Evolutionary conservation across 2,797 vertebrate species (phyloP).

Genomic region (Acanthis flammea): DNA sequence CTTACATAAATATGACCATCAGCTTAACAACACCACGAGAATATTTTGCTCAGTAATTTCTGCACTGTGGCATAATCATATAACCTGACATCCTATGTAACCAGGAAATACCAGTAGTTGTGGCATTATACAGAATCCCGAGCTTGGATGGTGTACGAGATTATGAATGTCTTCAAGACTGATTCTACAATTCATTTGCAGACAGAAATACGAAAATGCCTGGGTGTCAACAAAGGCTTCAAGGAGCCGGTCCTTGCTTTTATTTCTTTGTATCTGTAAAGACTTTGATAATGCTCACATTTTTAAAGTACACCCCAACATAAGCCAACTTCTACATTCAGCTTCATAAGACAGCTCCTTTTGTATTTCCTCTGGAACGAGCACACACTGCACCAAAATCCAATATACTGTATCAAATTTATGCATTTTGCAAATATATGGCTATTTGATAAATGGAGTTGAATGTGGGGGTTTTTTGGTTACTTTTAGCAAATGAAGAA

Average conservation of each 20-base stretch:
- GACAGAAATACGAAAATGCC: neutral
- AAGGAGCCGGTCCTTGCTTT: neutral
- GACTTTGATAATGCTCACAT: neutral
- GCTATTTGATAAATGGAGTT: conserved; percentile 18
- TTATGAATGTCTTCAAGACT: neutral
- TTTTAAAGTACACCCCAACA: neutral
- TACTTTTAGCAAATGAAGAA: conserved; percentile 7
- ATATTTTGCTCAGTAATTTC: neutral
- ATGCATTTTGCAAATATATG: conserved; percentile 45
- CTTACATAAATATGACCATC: neutral
- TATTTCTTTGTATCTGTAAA: neutral
- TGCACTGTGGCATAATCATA: neutral
- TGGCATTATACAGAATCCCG: neutral
- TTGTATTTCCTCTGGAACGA: conserved; percentile 21
- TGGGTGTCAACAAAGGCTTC: neutral
- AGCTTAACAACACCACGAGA: neutral
- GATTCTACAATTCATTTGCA: neutral
- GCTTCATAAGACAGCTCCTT: neutral
- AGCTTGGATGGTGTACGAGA: neutral
- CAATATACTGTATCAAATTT: neutral
- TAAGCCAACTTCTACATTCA: conserved; percentile 5
- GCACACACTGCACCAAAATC: neutral
- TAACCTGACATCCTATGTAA: neutral
- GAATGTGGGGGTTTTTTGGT: neutral
- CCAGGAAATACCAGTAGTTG: neutral